These are phyloP conservation scores for Stenodema calcarata DNA, from an alignment of 2,888 invertebrate species.

Conservation along the genomic window DNA sequence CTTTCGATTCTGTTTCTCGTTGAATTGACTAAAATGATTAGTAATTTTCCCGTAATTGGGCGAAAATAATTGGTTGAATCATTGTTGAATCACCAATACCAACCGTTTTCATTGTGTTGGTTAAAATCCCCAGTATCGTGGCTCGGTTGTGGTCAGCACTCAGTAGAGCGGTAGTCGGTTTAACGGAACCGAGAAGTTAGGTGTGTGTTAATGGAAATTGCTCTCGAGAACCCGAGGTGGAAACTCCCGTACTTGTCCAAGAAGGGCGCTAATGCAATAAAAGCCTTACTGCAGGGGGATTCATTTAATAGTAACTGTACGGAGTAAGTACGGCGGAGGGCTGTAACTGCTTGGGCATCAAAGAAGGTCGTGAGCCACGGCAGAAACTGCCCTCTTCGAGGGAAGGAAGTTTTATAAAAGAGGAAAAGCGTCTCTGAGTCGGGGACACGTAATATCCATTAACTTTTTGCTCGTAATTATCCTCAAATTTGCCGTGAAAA, in stretches of 20 bases:
- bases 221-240: not conserved
- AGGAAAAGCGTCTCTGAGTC: not conserved
- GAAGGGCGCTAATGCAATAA: not conserved
- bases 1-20: no score
- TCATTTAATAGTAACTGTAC: not conserved
- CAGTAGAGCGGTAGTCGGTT: not conserved
- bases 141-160: not conserved
- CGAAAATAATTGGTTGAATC: no score
- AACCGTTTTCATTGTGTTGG: no score
- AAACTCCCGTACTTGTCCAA: not conserved
- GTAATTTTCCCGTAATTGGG: no score
- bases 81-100: no score
- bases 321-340: not conserved
- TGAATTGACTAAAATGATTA: no score
- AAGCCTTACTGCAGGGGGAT: not conserved
- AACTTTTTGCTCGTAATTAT: not conserved
- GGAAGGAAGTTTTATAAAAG: not conserved
- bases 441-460: constrained; percentile 1
- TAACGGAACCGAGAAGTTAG: not conserved
- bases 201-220: not conserved
- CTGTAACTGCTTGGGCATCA: not conserved
- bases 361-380: not conserved
- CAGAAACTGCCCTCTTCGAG: not conserved
- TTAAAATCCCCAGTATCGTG: no score
- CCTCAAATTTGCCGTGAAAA: not conserved